A percentile compares a stretch with the other conserved stretches of the same genome.
phyloP scores from a whole-genome alignment of 2,888 invertebrate species.

The Dasypolia templi region DNA sequence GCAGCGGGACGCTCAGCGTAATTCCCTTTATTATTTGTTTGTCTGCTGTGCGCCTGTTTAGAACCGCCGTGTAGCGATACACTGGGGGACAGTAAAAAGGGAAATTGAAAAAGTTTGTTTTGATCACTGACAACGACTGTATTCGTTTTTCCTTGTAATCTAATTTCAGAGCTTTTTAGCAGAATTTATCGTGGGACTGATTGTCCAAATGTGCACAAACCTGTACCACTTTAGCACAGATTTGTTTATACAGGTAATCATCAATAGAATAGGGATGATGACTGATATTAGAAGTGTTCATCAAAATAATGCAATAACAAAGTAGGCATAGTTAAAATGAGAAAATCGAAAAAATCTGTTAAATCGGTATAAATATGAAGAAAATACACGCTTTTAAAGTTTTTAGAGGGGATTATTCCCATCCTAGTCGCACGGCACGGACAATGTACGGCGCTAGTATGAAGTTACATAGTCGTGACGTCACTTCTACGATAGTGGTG shows the following conservation, averaged over 20 bases:
- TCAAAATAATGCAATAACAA: no score
- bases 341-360: no score
- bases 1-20: constrained; percentile 44
- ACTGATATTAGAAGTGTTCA: no score
- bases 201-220: neutral
- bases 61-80: constrained; percentile 44
- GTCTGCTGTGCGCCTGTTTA: constrained; percentile 52
- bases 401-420: no score
- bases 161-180: neutral
- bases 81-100: constrained; percentile 31
- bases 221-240: neutral
- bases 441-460: no score
- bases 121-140: neutral
- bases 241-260: neutral
- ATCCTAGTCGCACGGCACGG: no score
- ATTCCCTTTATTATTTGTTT: constrained; percentile 57
- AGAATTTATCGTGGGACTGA: neutral
- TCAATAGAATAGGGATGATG: no score
- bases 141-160: constrained; percentile 4
- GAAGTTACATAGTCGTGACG: no score
- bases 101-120: constrained; percentile 29
- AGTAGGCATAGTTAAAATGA: no score
- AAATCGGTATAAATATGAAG: no score
- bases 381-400: no score
- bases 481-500: no score